These are phyloP conservation scores for Etheostoma cragini DNA, from an alignment of 2,113 vertebrate species.

Conservation along the genomic window DNA sequence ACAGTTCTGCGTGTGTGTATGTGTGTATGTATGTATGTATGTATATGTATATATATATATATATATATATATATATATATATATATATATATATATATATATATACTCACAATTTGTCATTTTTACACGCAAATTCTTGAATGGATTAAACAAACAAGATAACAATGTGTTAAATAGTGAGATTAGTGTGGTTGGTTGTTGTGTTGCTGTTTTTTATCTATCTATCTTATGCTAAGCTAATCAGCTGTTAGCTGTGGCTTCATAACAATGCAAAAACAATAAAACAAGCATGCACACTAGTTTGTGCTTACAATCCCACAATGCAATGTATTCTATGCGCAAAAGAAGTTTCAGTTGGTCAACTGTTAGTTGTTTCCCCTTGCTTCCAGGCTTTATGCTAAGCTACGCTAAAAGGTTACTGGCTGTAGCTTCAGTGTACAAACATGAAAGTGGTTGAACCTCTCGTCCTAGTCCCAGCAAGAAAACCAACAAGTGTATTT, in stretches of 20 bases:
- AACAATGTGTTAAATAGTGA: background rate
- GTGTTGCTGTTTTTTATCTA: background rate
- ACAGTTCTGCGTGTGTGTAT: too few species aligned
- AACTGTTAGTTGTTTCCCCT: background rate
- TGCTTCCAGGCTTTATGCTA: background rate
- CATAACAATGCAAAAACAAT: background rate
- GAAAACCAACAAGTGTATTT: slow-evolving; percentile 3
- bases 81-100: too few species aligned
- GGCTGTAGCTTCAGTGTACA: background rate
- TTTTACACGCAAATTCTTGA: background rate
- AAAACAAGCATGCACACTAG: background rate
- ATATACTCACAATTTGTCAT: background rate
- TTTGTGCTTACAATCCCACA: background rate
- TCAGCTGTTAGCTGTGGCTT: background rate
- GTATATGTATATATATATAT: too few species aligned
- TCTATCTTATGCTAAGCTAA: too few species aligned
- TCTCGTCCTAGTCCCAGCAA: background rate
- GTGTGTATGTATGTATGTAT: too few species aligned
- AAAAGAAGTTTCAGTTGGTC: background rate
- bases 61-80: too few species aligned
- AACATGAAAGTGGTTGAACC: background rate
- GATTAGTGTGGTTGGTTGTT: background rate
- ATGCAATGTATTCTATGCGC: background rate
- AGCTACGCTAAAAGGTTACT: background rate
- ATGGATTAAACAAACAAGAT: background rate